A percentile compares a stretch with the other conserved stretches of the same genome.
phyloP scores from a whole-genome alignment of 1,140 invertebrate species.

The Leptinotarsa lineolata region DNA sequence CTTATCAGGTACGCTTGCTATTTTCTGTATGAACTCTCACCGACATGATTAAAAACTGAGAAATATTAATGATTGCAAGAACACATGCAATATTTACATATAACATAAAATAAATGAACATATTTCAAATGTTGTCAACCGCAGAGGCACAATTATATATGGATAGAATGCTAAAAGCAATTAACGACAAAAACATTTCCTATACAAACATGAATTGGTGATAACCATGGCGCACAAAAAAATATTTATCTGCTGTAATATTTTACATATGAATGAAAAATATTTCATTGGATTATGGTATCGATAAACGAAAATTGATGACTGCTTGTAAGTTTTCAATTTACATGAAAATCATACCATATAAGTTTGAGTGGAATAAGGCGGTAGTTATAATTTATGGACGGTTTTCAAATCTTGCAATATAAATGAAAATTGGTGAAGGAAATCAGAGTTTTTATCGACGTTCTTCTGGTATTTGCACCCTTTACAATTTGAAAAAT shows the following conservation, averaged over 20 bases:
- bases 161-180: not conserved
- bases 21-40: not conserved
- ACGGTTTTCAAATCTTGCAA: no score
- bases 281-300: not conserved
- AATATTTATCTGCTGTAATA: not conserved
- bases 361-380: no score
- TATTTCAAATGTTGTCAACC: not conserved
- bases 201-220: not conserved
- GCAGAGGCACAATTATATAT: not conserved
- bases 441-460: no score
- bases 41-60: conserved; percentile 1
- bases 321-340: not conserved
- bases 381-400: no score
- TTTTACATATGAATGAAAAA: not conserved
- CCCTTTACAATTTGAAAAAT: no score
- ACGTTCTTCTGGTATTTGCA: no score
- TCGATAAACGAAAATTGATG: not conserved
- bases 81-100: not conserved
- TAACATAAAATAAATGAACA: conserved; percentile 6
- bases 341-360: no score
- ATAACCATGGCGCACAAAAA: not conserved
- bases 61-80: not conserved
- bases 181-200: not conserved
- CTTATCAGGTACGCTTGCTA: not conserved
- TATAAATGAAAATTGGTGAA: no score